Evolutionary conservation across 2,797 vertebrate species (phyloP).

Genomic region (Trematomus bernacchii): DNA sequence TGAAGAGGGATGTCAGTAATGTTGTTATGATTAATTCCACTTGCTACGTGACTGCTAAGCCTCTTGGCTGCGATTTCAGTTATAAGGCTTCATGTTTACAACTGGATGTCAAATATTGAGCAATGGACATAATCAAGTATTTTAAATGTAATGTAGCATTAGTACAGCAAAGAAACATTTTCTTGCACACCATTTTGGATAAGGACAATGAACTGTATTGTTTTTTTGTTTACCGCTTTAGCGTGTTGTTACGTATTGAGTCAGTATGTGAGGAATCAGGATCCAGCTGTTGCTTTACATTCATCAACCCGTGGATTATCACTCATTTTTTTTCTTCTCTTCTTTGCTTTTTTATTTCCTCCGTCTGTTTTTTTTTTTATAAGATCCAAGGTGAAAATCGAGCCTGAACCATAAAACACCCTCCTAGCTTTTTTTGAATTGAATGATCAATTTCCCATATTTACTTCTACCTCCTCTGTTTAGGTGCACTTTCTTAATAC

Average conservation of each 20-base stretch:
- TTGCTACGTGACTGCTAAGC: constrained; percentile 7
- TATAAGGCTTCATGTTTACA: neutral
- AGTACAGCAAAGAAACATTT: constrained; percentile 22
- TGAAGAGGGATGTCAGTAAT: constrained; percentile 15
- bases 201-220: constrained; percentile 37
- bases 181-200: constrained; percentile 16
- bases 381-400: constrained; percentile 6
- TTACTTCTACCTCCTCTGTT: constrained; percentile 16
- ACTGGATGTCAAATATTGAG: constrained; percentile 16
- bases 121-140: neutral
- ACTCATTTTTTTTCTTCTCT: neutral
- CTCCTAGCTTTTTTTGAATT: constrained; percentile 10
- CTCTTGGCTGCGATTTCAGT: neutral
- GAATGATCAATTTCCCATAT: constrained; percentile 29
- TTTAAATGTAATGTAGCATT: constrained; percentile 9
- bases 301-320: constrained; percentile 29
- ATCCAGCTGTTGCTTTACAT: constrained; percentile 23
- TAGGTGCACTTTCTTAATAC: constrained; percentile 1
- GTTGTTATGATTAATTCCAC: constrained; percentile 1
- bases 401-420: neutral
- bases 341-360: neutral
- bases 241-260: constrained; percentile 2
- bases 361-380: neutral
- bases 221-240: constrained; percentile 31
- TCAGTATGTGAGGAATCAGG: constrained; percentile 35